These are phyloP conservation scores for Oncorhynchus gorbuscha DNA, from an alignment of 2,113 vertebrate genomes.

Conservation along the genomic window DNA sequence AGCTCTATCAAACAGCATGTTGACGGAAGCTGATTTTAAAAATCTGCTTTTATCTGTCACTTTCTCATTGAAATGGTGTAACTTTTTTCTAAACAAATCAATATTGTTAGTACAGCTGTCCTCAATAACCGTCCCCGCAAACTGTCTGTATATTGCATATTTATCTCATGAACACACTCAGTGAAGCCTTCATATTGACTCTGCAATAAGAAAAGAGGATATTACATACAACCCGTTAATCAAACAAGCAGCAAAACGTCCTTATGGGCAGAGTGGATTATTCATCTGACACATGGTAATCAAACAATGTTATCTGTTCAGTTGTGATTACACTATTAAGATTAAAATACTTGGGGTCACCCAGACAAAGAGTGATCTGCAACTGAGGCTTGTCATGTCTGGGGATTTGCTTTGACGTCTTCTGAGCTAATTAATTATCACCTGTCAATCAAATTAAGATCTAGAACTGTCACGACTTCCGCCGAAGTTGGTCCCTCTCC, in stretches of 20 bases:
- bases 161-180: slow-evolving; percentile 35
- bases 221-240: slow-evolving; percentile 2
- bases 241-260: neutral
- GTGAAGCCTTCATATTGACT: slow-evolving; percentile 18
- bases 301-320: neutral
- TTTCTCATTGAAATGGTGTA: too few relatives aligned
- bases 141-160: slow-evolving; percentile 32
- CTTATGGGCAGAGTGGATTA: neutral
- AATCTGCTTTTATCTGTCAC: neutral
- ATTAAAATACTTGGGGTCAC: neutral
- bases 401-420: neutral
- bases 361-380: neutral
- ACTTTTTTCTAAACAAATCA: too few relatives aligned
- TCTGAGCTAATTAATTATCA: neutral
- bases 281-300: neutral
- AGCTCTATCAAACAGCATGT: slow-evolving; percentile 3
- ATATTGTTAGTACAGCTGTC: neutral
- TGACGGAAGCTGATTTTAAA: neutral
- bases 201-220: slow-evolving; percentile 18
- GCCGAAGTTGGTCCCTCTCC: too few relatives aligned
- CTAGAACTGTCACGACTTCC: neutral
- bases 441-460: neutral
- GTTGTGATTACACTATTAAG: neutral
- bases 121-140: neutral
- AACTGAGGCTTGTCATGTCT: neutral